These are phyloP conservation scores for Pantelozetes paolii DNA, from an alignment of 2,888 invertebrate species.

Conservation along the genomic window DNA sequence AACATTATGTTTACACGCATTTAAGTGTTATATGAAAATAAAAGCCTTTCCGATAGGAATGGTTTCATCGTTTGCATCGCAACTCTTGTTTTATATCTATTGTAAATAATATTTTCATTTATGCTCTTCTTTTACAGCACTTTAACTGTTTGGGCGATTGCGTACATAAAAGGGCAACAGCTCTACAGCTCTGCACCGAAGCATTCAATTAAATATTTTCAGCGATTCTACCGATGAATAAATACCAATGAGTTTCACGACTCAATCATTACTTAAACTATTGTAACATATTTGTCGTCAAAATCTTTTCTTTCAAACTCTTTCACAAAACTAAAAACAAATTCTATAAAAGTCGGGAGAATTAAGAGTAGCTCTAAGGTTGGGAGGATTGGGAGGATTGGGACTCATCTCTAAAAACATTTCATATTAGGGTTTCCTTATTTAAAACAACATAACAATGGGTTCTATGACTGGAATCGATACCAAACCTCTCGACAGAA, in stretches of 20 bases:
- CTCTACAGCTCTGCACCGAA: not conserved
- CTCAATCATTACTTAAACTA: too few relatives aligned
- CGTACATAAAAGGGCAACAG: slow-evolving; percentile 17
- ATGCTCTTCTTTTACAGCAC: not conserved
- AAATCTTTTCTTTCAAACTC: too few relatives aligned
- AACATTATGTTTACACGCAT: not conserved
- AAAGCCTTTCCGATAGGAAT: not conserved
- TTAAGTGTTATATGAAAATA: slow-evolving; percentile 12
- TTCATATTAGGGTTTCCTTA: too few relatives aligned
- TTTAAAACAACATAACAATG: not conserved
- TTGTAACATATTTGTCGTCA: too few relatives aligned
- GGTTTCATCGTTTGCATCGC: not conserved
- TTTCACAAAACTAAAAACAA: too few relatives aligned
- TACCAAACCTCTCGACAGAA: not conserved
- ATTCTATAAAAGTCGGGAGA: too few relatives aligned
- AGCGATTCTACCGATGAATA: not conserved
- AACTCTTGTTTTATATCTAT: slow-evolving; percentile 1
- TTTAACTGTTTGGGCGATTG: not conserved
- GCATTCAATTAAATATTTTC: not conserved
- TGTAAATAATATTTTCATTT: slow-evolving; percentile 6
- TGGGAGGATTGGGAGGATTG: too few relatives aligned
- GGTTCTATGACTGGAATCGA: not conserved
- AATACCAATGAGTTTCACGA: too few relatives aligned
- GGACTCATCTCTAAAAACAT: too few relatives aligned
- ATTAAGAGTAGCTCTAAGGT: too few relatives aligned